Evolutionary conservation across 2,888 invertebrate genomes (phyloP).

Genomic region (Anorthoa munda): DNA sequence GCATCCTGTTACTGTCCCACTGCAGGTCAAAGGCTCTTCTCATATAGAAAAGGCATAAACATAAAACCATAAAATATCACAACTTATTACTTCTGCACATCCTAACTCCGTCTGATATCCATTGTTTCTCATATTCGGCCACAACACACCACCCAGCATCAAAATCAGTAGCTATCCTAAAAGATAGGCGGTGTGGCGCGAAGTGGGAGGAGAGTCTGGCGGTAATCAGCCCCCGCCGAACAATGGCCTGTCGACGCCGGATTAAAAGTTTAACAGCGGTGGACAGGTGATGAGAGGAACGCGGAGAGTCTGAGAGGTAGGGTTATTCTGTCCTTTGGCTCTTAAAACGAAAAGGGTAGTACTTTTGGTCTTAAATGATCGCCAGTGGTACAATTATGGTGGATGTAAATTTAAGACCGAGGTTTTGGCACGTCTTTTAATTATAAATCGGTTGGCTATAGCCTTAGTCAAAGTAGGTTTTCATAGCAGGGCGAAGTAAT

Average conservation of each 20-base stretch:
- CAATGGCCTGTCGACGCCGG: constrained; percentile 83
- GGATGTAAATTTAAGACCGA: no score
- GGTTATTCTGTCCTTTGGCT: constrained; percentile 6
- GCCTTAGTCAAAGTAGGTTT: no score
- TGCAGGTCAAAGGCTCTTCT: no score
- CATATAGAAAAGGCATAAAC: no score
- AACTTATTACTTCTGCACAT: constrained; percentile 28
- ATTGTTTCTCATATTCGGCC: constrained; percentile 35
- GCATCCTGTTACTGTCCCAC: no score
- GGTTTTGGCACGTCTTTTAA: no score
- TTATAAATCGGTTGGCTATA: no score
- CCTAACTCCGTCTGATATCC: constrained; percentile 13
- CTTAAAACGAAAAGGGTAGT: not conserved
- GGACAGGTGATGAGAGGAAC: constrained; percentile 65
- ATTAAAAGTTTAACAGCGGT: constrained; percentile 81
- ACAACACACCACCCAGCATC: constrained; percentile 28
- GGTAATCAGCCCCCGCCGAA: constrained; percentile 82
- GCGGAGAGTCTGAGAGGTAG: constrained; percentile 3
- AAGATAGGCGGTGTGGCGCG: constrained; percentile 55
- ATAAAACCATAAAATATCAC: constrained; percentile 15
- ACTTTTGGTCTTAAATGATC: not conserved
- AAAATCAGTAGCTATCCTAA: constrained; percentile 46
- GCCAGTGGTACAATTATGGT: not conserved
- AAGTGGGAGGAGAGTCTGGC: constrained; percentile 55
- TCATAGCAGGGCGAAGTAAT: no score